phyloP scores from a whole-genome alignment of 2,888 invertebrate genomes.

The Balanococcus diminutus region DNA sequence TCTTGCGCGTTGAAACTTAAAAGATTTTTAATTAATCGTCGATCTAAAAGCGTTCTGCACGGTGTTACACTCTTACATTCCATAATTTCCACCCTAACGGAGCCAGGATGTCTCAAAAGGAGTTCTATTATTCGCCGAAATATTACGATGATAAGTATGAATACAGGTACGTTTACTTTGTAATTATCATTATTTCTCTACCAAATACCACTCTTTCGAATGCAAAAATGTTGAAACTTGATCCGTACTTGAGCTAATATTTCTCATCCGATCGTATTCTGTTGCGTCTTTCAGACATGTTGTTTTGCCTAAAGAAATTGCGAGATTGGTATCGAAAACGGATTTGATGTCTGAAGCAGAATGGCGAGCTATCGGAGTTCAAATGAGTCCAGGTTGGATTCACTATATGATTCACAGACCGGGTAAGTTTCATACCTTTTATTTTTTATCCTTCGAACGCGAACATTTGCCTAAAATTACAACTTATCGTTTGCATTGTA shows the following conservation, averaged over 20 bases:
- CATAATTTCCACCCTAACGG: neutral
- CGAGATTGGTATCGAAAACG: constrained; percentile 87
- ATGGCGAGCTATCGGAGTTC: constrained; percentile 93
- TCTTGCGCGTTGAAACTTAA: neutral
- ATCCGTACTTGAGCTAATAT: too few species aligned
- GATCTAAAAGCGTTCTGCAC: neutral
- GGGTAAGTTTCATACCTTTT: constrained; percentile 65
- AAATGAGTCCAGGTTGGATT: constrained; percentile 95
- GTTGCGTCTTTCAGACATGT: constrained; percentile 78
- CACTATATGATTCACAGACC: constrained; percentile 97
- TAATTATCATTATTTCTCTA: neutral
- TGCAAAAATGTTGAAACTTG: too few species aligned
- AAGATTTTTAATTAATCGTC: neutral
- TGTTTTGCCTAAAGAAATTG: constrained; percentile 89
- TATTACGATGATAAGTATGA: constrained; percentile 90
- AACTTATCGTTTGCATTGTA: constrained; percentile 62
- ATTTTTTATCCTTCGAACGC: neutral
- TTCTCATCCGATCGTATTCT: neutral
- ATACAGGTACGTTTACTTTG: constrained; percentile 75
- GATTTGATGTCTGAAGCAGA: constrained; percentile 92
- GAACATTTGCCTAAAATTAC: neutral
- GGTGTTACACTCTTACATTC: neutral
- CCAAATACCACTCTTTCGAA: too few species aligned
- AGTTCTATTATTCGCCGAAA: constrained; percentile 92
- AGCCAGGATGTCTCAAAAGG: constrained; percentile 63